Evolutionary conservation across 2,888 invertebrate genomes (phyloP), one percentile per base, ranked within the genome.

Genomic region (Caenorhabditis becei): DNA sequence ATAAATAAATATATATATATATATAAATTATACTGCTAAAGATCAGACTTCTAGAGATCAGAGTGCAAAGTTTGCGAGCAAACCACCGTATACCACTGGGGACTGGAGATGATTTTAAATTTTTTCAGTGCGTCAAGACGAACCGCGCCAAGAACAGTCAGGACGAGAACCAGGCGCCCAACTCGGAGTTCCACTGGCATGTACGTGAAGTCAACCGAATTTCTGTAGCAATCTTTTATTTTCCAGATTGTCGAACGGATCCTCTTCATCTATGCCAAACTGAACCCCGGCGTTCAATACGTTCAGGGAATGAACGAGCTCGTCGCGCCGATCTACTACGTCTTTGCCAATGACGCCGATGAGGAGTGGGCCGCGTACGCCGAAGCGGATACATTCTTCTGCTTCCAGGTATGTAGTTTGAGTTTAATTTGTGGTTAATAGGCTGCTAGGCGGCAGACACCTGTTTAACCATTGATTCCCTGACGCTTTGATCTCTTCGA

Each of bases 261-360:
- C 92, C 93, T 99, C 75, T 99, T 99, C 92, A 93, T 99, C 0
- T 99, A 98, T 92, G 97, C 97, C 0, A 99, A 99, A 93, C 93
- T 98, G 16, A 99, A 99, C 93, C 97, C 97, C 0, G 98, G 98
- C 0, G 97, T 97, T 91, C 95, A 97, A 14, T 93, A 93, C 88
- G 93, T 93, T n/a, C 93, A 98, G 93, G 99, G 99, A 67, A 99
- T 99, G 98, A 99, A 99, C 93, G 99, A 99, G 92, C 97, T 99
- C 88, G 95, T 99, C 54, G 99, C 97, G 0, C 98, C 98, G 8
- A 96, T 99, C 89, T 99, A 99, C 92, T 97, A 97, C 92, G 95
- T 96, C 0, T 96, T 99, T 92, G 97, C 98, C 8, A 95, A 95
- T 24, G 96, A 98, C 92, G 94, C 95, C 0, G 94, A 96, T 91